Evolutionary conservation across 2,888 invertebrate genomes (phyloP).

Genomic region (Zele albiditarsus): DNA sequence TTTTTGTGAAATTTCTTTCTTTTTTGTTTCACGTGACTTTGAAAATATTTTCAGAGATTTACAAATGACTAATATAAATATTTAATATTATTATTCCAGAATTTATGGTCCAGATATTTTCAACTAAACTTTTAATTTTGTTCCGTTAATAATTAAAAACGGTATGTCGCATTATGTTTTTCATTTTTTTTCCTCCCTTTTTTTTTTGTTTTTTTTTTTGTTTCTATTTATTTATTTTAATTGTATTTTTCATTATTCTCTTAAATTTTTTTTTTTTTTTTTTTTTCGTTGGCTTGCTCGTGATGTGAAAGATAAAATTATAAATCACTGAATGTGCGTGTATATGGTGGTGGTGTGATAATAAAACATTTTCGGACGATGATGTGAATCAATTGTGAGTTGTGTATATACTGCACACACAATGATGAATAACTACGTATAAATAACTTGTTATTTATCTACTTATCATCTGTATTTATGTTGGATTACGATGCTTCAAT

Average conservation of each 20-base stretch:
- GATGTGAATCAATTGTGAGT: slow-evolving; percentile 1
- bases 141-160: not conserved
- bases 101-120: slow-evolving; percentile 8
- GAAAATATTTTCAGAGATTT: not conserved
- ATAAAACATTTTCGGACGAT: not conserved
- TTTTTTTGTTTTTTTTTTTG: not conserved
- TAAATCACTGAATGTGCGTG: not conserved
- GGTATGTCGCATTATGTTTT: not conserved
- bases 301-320: not conserved
- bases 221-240: not conserved
- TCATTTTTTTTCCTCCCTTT: not conserved
- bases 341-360: not conserved
- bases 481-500: not conserved
- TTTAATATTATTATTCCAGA: slow-evolving; percentile 11
- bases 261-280: slow-evolving; percentile 8
- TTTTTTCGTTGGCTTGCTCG: slow-evolving; percentile 20
- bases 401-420: not conserved
- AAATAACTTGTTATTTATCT: slow-evolving; percentile 1
- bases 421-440: slow-evolving; percentile 6
- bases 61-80: not conserved
- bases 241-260: not conserved
- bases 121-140: slow-evolving; percentile 9
- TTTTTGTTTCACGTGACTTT: not conserved
- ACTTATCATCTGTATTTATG: not conserved
- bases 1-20: not conserved